Evolutionary conservation across 1,140 invertebrate genomes (phyloP), one percentile per base, ranked within the genome.

Genomic region (Cydia splendana): DNA sequence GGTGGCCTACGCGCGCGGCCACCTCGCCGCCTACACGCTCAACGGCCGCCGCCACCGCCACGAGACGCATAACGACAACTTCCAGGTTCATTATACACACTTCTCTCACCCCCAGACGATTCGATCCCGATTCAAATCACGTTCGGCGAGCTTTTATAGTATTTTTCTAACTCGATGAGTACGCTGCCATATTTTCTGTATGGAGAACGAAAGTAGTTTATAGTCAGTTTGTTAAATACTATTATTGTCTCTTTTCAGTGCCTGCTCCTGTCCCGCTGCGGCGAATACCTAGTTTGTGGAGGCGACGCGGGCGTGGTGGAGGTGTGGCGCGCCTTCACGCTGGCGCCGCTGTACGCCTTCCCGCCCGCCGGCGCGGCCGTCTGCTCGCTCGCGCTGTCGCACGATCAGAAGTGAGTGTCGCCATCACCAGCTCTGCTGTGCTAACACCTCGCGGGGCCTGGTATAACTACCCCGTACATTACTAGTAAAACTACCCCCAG

Each of bases 271-370:
- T 99, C 98, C 82, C 96, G 98, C 76, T 99, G 99, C 94, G 99
- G 99, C 65, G 98, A 99, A 94, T 99, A 99, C 93, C 94, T 99
- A 88, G 97, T 99, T 95, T 98, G 98, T 80, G 98, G 98, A 75
- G 98, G 98, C 9, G 98, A 99, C 87, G 98, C 97, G 91, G 98
- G 99, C 78, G 97, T 99, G 76, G 98, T 99, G 78, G 98, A 99
- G 94, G 98, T 99, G 65, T 99, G 98, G 98, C 95, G 99, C 90
- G 98, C 98, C 69, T 99, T 99, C 94, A 99, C 99, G 86, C 95
- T 99, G 76, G 98, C 98, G 79, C 95, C 99, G 75, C 95, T 99
- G 0, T 99, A 99, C 93, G 98, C 98, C 77, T 99, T 99, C 94
- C 98, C 98, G 80, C 96, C 97, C 71, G 99, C 98, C 94, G 98